Conservation (phyloP, 53 echinoderm and acorn worm genomes). For the Actinopyga echinites region DNA sequence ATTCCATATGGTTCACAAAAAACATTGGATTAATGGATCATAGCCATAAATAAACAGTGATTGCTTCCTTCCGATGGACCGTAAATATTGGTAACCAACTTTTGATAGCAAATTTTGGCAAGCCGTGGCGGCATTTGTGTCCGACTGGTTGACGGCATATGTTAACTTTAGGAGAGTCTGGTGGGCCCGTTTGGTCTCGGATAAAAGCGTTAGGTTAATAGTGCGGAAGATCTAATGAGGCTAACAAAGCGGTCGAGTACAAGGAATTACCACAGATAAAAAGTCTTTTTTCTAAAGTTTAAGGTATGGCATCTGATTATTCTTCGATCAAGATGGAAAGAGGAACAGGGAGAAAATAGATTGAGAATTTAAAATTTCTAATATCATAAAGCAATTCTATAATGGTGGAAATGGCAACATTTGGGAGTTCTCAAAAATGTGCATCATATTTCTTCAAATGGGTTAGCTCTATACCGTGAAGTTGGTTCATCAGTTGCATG, state of each 20-base stretch:
- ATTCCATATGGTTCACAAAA: conserved; percentile 23
- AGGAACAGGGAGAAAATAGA: too few species aligned
- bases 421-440: too few species aligned
- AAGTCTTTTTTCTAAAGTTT: too few species aligned
- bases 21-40: conserved; percentile 3
- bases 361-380: too few species aligned
- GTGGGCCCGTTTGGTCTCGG: conserved; percentile 31
- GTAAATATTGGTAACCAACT: conserved; percentile 30
- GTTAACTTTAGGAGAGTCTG: conserved; percentile 33
- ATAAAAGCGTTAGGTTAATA: conserved; percentile 38
- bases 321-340: too few species aligned
- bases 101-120: conserved; percentile 26
- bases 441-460: too few species aligned
- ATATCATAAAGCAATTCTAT: too few species aligned
- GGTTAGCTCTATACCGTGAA: too few species aligned
- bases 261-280: too few species aligned
- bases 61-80: conserved; percentile 14
- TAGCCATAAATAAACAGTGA: conserved; percentile 37
- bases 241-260: neutral
- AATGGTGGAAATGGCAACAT: too few species aligned
- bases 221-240: conserved; percentile 24
- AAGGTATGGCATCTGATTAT: too few species aligned
- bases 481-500: too few species aligned
- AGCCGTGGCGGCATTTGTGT: conserved; percentile 23
- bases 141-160: conserved; percentile 33